Conservation (phyloP, 1,140 invertebrate species). For the Eurosta solidaginis region DNA sequence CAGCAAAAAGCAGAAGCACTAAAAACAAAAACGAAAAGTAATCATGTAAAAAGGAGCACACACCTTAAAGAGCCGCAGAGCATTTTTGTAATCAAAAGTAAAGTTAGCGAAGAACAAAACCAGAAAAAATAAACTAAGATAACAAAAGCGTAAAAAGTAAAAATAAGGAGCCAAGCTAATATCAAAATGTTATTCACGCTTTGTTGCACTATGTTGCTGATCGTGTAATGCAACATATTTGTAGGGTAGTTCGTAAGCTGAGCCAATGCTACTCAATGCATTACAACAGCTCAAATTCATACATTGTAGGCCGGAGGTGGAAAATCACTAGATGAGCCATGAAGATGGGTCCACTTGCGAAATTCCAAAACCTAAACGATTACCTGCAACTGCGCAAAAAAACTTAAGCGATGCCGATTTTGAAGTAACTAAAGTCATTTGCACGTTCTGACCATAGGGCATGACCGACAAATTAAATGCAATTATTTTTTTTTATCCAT, state of each 20-base stretch:
- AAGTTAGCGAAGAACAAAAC: background rate
- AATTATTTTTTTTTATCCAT: constrained; percentile 28
- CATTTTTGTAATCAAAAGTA: constrained; percentile 3
- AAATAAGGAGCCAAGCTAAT: background rate
- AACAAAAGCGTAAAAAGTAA: no score
- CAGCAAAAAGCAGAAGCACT: background rate
- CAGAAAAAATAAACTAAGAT: background rate
- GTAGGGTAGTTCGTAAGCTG: background rate
- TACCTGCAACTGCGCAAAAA: background rate
- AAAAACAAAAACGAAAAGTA: background rate
- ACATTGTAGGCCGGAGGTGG: background rate
- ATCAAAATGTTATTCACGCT: constrained; percentile 29
- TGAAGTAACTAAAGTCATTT: background rate
- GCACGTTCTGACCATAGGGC: constrained; percentile 18
- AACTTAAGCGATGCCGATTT: background rate
- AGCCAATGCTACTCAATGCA: background rate
- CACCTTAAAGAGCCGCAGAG: constrained; percentile 29
- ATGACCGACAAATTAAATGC: background rate
- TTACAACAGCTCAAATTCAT: background rate
- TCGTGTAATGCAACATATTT: constrained; percentile 29
- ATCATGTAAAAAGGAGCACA: background rate
- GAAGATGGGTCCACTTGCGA: background rate
- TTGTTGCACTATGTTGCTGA: constrained; percentile 19
- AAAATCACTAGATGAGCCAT: constrained; percentile 8
- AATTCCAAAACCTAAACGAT: constrained; percentile 24